Conservation (phyloP, 2,797 vertebrate species). For the Diglossa cyanea region DNA sequence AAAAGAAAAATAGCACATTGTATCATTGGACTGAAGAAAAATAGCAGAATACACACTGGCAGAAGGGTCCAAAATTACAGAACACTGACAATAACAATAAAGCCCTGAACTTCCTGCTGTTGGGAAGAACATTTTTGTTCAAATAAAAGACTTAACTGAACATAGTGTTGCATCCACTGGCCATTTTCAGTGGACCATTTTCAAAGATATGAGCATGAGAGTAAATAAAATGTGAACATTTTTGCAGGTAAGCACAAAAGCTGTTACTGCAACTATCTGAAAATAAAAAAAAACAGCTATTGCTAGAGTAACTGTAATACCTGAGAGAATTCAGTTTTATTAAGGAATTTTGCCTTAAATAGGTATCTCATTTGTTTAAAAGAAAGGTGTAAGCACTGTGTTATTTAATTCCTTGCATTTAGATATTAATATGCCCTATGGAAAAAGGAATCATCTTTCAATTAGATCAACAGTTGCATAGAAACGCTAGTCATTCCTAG, state of each 20-base stretch:
- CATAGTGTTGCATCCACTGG: neutral
- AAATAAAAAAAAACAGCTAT: neutral
- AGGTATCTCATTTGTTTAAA: neutral
- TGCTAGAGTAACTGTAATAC: neutral
- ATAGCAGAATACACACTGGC: neutral
- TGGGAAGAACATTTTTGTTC: neutral
- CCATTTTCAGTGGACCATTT: neutral
- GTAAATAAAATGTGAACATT: neutral
- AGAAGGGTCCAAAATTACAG: neutral
- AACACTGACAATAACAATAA: neutral
- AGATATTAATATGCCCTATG: neutral
- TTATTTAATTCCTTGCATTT: neutral
- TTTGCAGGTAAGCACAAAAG: neutral
- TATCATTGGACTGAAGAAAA: neutral
- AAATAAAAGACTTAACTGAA: neutral
- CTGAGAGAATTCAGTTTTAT: neutral
- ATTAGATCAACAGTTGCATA: neutral
- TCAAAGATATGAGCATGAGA: neutral
- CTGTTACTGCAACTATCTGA: neutral
- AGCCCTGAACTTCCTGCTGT: neutral
- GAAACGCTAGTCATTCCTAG: neutral
- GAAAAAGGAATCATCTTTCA: neutral
- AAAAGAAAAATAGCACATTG: neutral
- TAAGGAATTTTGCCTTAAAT: neutral
- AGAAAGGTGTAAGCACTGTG: neutral